Conservation (phyloP, 2,113 vertebrate genomes). For the Sialia sialis region DNA sequence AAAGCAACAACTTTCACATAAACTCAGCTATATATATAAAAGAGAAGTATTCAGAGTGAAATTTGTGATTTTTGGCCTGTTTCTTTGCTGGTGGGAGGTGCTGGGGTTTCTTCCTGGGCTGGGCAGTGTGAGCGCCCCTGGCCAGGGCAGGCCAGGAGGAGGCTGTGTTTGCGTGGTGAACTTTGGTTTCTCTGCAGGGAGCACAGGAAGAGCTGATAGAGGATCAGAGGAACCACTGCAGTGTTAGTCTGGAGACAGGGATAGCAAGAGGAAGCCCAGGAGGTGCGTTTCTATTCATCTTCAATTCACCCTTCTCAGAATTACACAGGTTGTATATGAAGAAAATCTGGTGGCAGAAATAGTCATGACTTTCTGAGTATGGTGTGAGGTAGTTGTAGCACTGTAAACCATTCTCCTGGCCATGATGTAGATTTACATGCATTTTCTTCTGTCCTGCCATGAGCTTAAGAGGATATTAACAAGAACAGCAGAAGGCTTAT, state of each 20-base stretch:
- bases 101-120: not conserved
- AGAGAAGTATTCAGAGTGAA: not conserved
- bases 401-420: not conserved
- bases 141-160: not conserved
- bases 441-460: not conserved
- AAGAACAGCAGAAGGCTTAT: not conserved
- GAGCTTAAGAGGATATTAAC: not conserved
- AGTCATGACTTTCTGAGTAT: not conserved
- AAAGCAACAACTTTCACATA: not conserved
- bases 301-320: not conserved
- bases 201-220: not conserved
- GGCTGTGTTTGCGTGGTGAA: not conserved
- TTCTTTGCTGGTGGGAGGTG: not conserved
- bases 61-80: not conserved
- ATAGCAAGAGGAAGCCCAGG: not conserved
- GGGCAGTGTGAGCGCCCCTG: not conserved
- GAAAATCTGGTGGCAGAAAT: not conserved
- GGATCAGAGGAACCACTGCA: not conserved
- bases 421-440: not conserved
- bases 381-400: not conserved
- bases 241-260: not conserved
- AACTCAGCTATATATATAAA: not conserved
- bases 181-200: not conserved
- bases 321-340: not conserved
- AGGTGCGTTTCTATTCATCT: not conserved